Percentiles rank a stretch among this genome's conserved stretches.
These are phyloP conservation scores for Syngnathus typhle DNA, from an alignment of 2,113 vertebrate genomes.

Conservation along the genomic window DNA sequence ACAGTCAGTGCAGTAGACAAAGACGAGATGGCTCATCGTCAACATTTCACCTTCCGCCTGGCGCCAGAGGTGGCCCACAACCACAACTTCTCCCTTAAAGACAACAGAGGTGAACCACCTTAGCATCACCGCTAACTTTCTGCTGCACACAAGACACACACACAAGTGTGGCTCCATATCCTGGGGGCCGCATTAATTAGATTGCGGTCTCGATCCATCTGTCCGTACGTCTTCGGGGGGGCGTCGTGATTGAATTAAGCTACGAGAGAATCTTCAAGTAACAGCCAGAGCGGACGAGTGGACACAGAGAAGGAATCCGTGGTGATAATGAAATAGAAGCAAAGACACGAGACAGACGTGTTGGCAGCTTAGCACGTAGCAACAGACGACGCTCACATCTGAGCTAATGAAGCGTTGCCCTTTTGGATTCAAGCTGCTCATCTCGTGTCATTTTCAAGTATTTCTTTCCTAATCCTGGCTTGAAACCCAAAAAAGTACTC, in stretches of 20 bases:
- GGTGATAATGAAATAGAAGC: background rate
- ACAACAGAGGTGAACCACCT: conserved; percentile 83
- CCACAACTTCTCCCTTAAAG: conserved; percentile 92
- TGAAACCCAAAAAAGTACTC: background rate
- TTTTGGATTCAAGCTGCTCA: background rate
- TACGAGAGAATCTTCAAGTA: conserved; percentile 8
- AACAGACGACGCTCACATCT: conserved; percentile 22
- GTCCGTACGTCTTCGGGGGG: conserved; percentile 46
- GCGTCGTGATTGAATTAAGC: conserved; percentile 53
- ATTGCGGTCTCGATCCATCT: conserved; percentile 56
- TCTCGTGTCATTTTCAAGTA: background rate
- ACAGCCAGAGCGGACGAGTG: background rate
- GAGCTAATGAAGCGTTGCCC: background rate
- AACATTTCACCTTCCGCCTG: conserved; percentile 87
- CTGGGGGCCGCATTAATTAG: conserved; percentile 57
- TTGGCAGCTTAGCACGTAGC: background rate
- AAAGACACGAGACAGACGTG: background rate
- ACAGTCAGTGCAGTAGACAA: conserved; percentile 93
- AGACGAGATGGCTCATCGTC: conserved; percentile 86
- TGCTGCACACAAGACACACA: conserved; percentile 22
- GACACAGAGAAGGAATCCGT: background rate
- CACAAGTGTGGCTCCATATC: conserved; percentile 29
- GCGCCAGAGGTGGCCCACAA: conserved; percentile 86
- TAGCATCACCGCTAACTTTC: background rate
- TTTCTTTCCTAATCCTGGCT: background rate